Evolutionary conservation across 2,113 vertebrate species (phyloP), one percentile per base, ranked within the genome.

Genomic region (Cranoglanis bouderius): DNA sequence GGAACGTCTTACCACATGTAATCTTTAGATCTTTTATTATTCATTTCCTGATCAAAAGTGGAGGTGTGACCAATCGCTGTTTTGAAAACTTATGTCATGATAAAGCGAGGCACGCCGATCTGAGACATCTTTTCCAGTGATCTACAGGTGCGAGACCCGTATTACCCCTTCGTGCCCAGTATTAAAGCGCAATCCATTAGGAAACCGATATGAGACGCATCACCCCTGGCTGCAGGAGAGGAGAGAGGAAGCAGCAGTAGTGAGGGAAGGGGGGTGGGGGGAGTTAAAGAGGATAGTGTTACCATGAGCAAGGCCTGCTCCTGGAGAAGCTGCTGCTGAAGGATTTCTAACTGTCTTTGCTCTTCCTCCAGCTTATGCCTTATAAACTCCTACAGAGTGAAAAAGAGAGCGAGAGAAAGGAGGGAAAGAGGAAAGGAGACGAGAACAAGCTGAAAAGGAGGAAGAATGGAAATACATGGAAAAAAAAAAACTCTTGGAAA

Each of bases 261-360:
- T 14, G 59, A 90, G 61, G 6, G 21, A 6, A 43, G 40, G 40
- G 46, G 9, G 46, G n/a, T n/a, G n/a, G 46, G 46, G 8, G 65
- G 38, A 59, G 65, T 65, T 70, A n/a, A 80, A 29, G 26, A 59
- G 55, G 59, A 63, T 32, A 82, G 86, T 7, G 92, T 97, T 97
- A 98, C 97, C 97, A 98, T 97, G 87, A 98, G 96, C 90, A 98
- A 94, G 49, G 97, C 97, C 94, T 98, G 97, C 94, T 98, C 97
- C 96, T 98, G 97, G 91, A 98, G 97, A 93, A 98, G 93, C 95
- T 98, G 97, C 95, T 98, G 97, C 94, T 98, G 97, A 80, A 98
- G 96, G 91, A 98, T 97, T 94, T 98, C 97, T 94, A 98, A 96
- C 94, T 98, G 97, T 80, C 97, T 95, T 95, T 98, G 97, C 93